Evolutionary conservation across 2,888 invertebrate species (phyloP).

Genomic region (Blastobasis adustella): DNA sequence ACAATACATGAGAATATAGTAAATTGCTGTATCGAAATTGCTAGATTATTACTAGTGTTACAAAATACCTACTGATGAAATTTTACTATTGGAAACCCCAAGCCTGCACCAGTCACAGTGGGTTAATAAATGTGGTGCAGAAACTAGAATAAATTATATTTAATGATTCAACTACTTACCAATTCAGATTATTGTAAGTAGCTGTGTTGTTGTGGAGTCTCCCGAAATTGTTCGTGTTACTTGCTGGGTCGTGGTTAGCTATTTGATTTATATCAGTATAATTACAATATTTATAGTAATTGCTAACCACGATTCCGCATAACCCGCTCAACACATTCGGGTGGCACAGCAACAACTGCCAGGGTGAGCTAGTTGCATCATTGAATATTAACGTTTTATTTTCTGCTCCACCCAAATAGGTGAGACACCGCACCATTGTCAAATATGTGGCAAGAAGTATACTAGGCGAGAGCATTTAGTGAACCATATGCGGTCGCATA

Average conservation of each 20-base stretch:
- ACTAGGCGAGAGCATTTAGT: slow-evolving; percentile 91
- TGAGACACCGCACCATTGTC: slow-evolving; percentile 91
- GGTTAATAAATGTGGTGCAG: slow-evolving; percentile 52
- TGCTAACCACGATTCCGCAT: background rate
- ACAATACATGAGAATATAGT: too few relatives aligned
- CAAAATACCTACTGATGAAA: background rate
- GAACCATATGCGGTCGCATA: slow-evolving; percentile 91
- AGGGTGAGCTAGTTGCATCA: slow-evolving; percentile 66
- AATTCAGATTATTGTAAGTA: background rate
- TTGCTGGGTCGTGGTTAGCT: background rate
- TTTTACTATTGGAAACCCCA: slow-evolving; percentile 33
- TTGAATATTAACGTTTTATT: slow-evolving; percentile 69
- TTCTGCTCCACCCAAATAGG: slow-evolving; percentile 75
- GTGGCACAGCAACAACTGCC: slow-evolving; percentile 25
- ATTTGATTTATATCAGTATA: background rate
- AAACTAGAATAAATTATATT: slow-evolving; percentile 54
- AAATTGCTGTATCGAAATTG: too few relatives aligned
- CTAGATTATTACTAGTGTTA: too few relatives aligned
- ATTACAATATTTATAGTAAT: too few relatives aligned
- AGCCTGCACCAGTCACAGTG: slow-evolving; percentile 55
- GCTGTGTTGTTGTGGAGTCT: background rate
- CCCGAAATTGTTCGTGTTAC: background rate
- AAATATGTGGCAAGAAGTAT: slow-evolving; percentile 91
- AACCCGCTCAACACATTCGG: slow-evolving; percentile 1
- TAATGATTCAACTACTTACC: slow-evolving; percentile 70